Evolutionary conservation across 2,888 invertebrate genomes (phyloP).

Genomic region (Ormyrus nitidulus): DNA sequence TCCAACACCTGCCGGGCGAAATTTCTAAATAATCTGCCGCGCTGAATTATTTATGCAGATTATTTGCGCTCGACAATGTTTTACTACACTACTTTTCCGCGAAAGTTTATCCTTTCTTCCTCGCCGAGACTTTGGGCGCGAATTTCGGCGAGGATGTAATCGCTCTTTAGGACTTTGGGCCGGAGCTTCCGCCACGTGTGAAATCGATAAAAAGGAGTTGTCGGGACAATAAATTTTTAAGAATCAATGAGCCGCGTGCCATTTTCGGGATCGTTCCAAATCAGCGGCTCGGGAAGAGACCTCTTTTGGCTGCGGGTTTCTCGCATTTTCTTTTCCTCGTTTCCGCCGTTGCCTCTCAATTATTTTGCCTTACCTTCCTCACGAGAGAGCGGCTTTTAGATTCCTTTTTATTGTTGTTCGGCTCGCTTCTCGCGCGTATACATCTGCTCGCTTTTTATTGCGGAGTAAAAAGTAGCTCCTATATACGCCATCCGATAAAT

Average conservation of each 20-base stretch:
- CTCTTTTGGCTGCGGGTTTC: neutral
- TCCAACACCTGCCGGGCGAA: no score
- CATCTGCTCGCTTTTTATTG: neutral
- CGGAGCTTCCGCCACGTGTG: slow-evolving; percentile 19
- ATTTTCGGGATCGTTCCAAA: slow-evolving; percentile 32
- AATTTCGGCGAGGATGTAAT: no score
- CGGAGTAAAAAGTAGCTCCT: no score
- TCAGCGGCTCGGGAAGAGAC: slow-evolving; percentile 24
- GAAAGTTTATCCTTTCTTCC: no score
- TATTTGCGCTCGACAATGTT: no score
- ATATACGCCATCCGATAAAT: neutral
- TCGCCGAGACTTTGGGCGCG: no score
- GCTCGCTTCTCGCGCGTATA: neutral
- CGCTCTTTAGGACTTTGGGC: no score
- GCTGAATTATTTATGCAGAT: no score
- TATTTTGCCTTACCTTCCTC: slow-evolving; percentile 25
- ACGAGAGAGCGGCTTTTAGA: neutral
- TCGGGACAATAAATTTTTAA: slow-evolving; percentile 45
- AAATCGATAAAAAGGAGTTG: slow-evolving; percentile 31
- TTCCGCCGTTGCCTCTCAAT: slow-evolving; percentile 5
- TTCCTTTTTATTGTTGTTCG: slow-evolving; percentile 14
- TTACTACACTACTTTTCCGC: no score
- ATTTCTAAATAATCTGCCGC: no score
- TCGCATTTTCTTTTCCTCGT: neutral
- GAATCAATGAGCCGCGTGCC: slow-evolving; percentile 38